Base-by-base conservation (phyloP, 1,140 invertebrate species). In the Monomorium pharaonis region DNA sequence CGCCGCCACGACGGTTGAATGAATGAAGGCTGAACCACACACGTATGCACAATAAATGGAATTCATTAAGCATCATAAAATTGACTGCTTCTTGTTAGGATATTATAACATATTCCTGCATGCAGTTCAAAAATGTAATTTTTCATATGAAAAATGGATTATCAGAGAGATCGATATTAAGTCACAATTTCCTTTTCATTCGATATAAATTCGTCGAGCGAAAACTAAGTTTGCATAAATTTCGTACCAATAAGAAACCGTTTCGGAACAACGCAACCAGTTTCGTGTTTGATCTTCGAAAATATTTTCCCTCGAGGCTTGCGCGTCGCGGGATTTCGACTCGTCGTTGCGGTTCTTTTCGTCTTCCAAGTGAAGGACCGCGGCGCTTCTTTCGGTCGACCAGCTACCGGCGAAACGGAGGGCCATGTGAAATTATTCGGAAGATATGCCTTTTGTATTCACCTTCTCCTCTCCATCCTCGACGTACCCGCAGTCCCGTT, bases 401-500 rank as follows among this genome's bases (percentile, higher is more conserved):
- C 54, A 89, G 91, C 56, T 75, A 75, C 24, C 74, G 54, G 58
- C 47, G 63, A 44, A n/a, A 84, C 85, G 81, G 84, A 83, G 78
- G 76, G 84, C 70, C 54, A 86, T 60, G 92, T 92, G 85, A 94
- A 92, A 94, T 94, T 94, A 94, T 93, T 93, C 90, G 92, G 93
- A 92, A 93, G 92, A 91, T 91, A 86, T 87, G 74, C 85, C 86
- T 91, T 94, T 93, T 92, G 91, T 93, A 76, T 62, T 24, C 74
- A 72, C 18, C 6, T 42, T 42, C 62, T 65, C 33, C 63, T 67
- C 37, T 67, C 37, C 54, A 60, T 78, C 62, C 86, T 58, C 65
- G 49, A 30, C n/a, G 18, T 5, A 44, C 14, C 27, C 37, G 21
- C 37, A 42, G 18, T 60, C 37, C 16, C 51, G 27, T 24, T 42